Evolutionary conservation across 2,888 invertebrate genomes (phyloP).

Genomic region (Scaptomyza flava): DNA sequence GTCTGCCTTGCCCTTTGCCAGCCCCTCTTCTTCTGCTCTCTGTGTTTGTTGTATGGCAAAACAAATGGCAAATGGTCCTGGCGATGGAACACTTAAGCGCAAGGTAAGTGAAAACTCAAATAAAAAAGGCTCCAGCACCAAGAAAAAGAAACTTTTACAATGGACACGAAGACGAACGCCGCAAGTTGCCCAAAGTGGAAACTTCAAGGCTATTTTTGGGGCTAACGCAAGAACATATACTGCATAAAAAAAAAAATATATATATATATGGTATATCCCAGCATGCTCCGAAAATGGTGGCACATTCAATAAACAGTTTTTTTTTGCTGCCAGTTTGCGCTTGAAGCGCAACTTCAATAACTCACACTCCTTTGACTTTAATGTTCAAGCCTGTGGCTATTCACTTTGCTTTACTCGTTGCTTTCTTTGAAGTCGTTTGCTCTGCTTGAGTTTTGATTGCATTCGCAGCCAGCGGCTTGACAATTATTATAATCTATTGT

Average conservation of each 20-base stretch:
- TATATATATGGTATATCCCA: too few species aligned
- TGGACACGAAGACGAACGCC: constrained; percentile 32
- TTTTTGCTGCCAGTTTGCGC: constrained; percentile 7
- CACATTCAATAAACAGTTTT: constrained; percentile 51
- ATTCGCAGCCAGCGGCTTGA: constrained; percentile 40
- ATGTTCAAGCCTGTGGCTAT: constrained; percentile 52
- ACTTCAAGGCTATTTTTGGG: constrained; percentile 48
- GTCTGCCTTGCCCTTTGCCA: not conserved
- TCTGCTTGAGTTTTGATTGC: constrained; percentile 33
- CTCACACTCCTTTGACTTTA: constrained; percentile 35
- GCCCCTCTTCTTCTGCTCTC: not conserved
- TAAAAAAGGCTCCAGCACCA: constrained; percentile 53
- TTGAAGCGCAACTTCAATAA: constrained; percentile 35
- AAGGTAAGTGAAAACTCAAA: constrained; percentile 74
- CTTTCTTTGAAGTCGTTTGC: constrained; percentile 51
- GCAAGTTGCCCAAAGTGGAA: constrained; percentile 32
- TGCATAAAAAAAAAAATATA: constrained; percentile 20
- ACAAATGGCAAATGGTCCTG: constrained; percentile 71
- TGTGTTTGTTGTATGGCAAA: constrained; percentile 40
- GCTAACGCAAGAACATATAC: not conserved
- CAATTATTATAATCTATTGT: constrained; percentile 32
- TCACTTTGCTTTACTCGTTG: constrained; percentile 36
- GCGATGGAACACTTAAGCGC: constrained; percentile 69
- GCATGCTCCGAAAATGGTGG: constrained; percentile 11
- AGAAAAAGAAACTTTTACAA: constrained; percentile 66